Percentiles rank a stretch among this genome's conserved stretches.
phyloP scores from a whole-genome alignment of 2,797 vertebrate genomes.

The Chaunax sp. region DNA sequence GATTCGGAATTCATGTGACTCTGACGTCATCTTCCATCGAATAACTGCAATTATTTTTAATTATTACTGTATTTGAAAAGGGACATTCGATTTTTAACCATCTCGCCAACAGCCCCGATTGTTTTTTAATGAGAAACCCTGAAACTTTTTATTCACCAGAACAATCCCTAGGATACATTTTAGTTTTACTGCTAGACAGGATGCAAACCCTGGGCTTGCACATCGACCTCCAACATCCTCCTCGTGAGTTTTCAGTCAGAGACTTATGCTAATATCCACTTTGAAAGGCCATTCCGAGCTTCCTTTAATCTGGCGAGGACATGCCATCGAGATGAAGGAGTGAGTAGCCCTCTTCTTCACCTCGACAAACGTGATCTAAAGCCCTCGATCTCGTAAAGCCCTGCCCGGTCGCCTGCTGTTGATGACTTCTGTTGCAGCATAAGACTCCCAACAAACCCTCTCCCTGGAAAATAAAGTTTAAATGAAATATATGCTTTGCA shows the following conservation, averaged over 20 bases:
- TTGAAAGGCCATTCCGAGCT: too few species aligned
- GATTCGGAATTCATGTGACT: too few species aligned
- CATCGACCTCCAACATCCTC: neutral
- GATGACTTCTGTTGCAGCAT: neutral
- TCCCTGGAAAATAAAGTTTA: neutral
- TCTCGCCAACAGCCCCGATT: neutral
- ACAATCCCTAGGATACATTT: too few species aligned
- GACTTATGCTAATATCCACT: too few species aligned
- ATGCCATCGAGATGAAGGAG: neutral
- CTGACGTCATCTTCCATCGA: too few species aligned
- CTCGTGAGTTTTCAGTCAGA: neutral
- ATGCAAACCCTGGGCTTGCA: too few species aligned
- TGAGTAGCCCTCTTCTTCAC: neutral
- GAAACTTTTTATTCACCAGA: too few species aligned
- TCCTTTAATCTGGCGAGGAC: neutral
- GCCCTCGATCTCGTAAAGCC: neutral
- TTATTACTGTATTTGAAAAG: too few species aligned
- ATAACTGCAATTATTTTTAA: too few species aligned
- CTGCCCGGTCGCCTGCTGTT: neutral
- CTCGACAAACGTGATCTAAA: neutral
- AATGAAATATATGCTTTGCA: conserved; percentile 4
- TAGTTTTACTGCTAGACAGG: too few species aligned
- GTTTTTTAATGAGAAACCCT: neutral
- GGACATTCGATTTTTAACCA: too few species aligned
- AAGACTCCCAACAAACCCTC: neutral